Conservation (phyloP, 2,113 vertebrate genomes). For the Gorilla gorilla region DNA sequence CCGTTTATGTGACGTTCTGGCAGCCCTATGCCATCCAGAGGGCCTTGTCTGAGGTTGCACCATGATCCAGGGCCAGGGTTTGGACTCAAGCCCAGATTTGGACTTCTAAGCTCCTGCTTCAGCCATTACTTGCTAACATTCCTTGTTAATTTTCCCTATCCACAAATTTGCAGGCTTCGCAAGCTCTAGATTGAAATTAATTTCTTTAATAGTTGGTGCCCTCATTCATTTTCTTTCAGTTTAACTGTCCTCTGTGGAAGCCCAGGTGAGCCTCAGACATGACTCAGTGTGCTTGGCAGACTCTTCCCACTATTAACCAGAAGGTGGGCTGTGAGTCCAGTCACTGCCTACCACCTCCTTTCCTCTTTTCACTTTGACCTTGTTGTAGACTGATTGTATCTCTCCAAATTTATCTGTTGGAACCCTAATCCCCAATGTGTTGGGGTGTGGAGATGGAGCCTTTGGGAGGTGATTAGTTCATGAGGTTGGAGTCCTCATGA, state of each 20-base stretch:
- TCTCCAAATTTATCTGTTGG: not conserved
- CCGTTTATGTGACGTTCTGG: not conserved
- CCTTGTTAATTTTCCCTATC: constrained; percentile 51
- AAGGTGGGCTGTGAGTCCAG: not conserved
- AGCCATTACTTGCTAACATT: constrained; percentile 7
- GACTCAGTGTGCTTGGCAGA: not conserved
- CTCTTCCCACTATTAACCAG: not conserved
- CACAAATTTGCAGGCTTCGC: not conserved
- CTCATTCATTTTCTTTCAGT: not conserved
- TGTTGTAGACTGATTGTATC: not conserved
- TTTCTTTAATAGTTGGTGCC: not conserved
- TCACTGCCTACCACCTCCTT: accelerated
- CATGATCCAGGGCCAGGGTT: not conserved
- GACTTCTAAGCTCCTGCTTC: not conserved
- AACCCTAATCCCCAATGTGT: not conserved
- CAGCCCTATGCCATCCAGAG: not conserved
- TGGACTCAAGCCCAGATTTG: constrained; percentile 53
- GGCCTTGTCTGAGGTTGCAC: not conserved
- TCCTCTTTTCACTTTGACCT: not conserved
- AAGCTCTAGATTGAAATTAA: not conserved
- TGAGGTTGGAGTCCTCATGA: no score
- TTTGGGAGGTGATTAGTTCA: not conserved
- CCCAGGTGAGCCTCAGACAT: not conserved
- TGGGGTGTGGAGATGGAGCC: not conserved
- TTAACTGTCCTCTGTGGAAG: not conserved